A percentile compares a stretch with the other conserved stretches of the same genome.
Evolutionary conservation across 2,113 vertebrate species (phyloP).

Genomic region (Lanius collurio): DNA sequence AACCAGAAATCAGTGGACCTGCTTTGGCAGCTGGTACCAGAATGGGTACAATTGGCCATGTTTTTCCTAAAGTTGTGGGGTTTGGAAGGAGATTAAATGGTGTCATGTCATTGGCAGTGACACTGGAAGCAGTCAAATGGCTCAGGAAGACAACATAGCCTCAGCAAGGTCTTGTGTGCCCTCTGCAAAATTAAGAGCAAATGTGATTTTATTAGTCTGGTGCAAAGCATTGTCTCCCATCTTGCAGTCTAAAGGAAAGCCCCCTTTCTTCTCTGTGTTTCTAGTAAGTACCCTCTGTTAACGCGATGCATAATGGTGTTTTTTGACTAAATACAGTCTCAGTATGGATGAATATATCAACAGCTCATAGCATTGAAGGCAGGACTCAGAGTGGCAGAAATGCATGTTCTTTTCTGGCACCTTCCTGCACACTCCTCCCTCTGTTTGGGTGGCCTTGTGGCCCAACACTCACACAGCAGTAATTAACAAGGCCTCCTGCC

Average conservation of each 20-base stretch:
- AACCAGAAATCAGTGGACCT: not conserved
- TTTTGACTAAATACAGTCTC: not conserved
- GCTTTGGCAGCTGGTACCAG: not conserved
- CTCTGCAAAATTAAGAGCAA: not conserved
- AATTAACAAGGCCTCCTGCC: not conserved
- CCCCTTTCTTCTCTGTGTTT: not conserved
- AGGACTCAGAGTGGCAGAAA: not conserved
- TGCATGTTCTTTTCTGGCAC: not conserved
- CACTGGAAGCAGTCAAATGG: not conserved
- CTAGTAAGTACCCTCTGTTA: not conserved
- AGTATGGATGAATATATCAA: not conserved
- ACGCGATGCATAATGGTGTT: not conserved
- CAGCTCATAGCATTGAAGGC: fast-evolving
- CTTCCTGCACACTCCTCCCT: not conserved
- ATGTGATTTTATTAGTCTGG: not conserved
- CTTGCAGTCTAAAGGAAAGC: not conserved
- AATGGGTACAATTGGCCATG: not conserved
- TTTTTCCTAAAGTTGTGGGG: not conserved
- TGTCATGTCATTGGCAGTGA: not conserved
- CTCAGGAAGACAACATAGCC: not conserved
- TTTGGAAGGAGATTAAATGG: not conserved
- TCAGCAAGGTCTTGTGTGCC: not conserved
- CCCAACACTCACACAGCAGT: fast-evolving
- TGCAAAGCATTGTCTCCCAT: not conserved
- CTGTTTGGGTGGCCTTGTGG: not conserved